Evolutionary conservation across 1,140 invertebrate species (phyloP), one percentile per base, ranked within the genome.

Genomic region (Brachionus rotundiformis): DNA sequence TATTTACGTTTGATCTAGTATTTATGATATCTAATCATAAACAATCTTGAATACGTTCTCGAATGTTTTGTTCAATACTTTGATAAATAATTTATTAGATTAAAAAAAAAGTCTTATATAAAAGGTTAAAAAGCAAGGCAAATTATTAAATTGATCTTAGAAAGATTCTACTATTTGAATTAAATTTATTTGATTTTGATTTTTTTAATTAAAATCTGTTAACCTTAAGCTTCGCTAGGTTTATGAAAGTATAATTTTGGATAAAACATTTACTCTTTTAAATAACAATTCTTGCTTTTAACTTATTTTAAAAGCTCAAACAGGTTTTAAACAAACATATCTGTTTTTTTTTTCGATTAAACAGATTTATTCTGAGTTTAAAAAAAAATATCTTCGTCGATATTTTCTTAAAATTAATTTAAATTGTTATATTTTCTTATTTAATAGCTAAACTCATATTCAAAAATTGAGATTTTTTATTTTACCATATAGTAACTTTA

Each of bases 81-180:
- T 54, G 7, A 16, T 19, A 54, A 54, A 54, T 54, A 54, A 25
- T 19, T 10, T 8, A 19, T 54, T 19, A 54, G 23, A 23, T 54
- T 49, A 3, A 54, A 54, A 54, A 49, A 54, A 54, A 41, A 41
- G n/a, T 13, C n/a, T 41, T 41, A 11, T 10, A 41, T 11, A 41
- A 54, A 54, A 54, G 47, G 47, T 54, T 54, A 54, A 54, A 23
- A 54, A 23, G n/a, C n/a, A n/a, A n/a, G n/a, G n/a, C n/a, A n/a
- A 25, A 16, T 19, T 54, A 4, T 54, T n/a, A 19, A 19, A 19
- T 25, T 19, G 23, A 19, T 54, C 47, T 54, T 19, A 19, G 5
- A 19, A 54, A 54, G 23, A 54, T 16, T n/a, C 47, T 54, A 8
- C 47, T 23, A 8, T 25, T 7, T 54, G 47, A 8, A 54, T 54